Conservation (phyloP, 2,888 invertebrate genomes). For the Aporophyla nigra region DNA sequence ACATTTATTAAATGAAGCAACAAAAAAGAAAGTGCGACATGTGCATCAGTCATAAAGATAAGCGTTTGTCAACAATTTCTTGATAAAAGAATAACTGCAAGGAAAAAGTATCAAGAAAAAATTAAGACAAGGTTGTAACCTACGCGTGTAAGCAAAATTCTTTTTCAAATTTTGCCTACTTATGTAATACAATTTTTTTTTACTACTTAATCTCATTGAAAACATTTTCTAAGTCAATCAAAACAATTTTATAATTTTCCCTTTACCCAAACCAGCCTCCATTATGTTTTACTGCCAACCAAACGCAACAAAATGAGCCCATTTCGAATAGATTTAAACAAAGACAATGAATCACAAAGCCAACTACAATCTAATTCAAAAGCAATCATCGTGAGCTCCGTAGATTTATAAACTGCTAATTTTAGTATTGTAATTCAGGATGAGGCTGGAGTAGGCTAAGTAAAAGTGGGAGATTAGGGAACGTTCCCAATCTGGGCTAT, state of each 20-base stretch:
- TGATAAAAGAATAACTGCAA: background rate
- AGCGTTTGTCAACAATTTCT: background rate
- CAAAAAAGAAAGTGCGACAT: background rate
- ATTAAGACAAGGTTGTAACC: background rate
- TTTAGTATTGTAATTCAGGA: slow-evolving; percentile 46
- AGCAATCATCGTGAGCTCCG: slow-evolving; percentile 39
- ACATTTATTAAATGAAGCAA: background rate
- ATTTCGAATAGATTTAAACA: slow-evolving; percentile 32
- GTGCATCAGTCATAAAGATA: background rate
- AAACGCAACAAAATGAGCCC: slow-evolving; percentile 31
- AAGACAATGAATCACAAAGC: slow-evolving; percentile 33
- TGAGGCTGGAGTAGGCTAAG: slow-evolving; percentile 24
- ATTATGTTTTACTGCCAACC: background rate
- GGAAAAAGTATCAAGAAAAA: background rate
- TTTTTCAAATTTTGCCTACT: background rate
- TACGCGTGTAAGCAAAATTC: background rate
- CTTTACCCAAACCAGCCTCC: background rate
- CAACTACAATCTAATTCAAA: slow-evolving; percentile 46
- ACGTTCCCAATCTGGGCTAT: slow-evolving; percentile 43
- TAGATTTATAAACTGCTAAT: slow-evolving; percentile 58
- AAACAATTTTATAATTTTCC: slow-evolving; percentile 7
- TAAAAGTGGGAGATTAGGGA: slow-evolving; percentile 52
- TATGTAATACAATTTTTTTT: background rate
- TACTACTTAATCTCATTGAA: too few relatives aligned
- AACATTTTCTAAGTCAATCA: background rate